Conservation (phyloP, 1,140 invertebrate genomes). For the Scaptomyza graminum region DNA sequence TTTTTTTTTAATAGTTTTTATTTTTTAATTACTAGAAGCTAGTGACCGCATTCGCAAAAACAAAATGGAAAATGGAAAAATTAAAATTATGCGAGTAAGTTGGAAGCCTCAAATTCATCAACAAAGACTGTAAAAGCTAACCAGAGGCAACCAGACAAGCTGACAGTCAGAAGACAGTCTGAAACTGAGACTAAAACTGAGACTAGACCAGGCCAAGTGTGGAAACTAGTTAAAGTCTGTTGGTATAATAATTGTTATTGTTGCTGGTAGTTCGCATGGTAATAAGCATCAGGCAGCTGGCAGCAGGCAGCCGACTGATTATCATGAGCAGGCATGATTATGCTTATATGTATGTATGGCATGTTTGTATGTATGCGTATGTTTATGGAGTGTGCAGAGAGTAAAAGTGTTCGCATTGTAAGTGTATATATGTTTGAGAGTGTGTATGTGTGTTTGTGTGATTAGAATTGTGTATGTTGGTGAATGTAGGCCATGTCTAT, state of each 20-base stretch:
- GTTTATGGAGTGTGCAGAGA: slow-evolving; percentile 56
- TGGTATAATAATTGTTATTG: slow-evolving; percentile 79
- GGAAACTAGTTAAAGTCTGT: slow-evolving; percentile 76
- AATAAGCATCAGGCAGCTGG: slow-evolving; percentile 63
- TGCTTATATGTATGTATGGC: slow-evolving; percentile 52
- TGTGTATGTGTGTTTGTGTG: slow-evolving; percentile 50
- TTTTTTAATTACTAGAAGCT: slow-evolving; percentile 41
- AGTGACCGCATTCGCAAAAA: slow-evolving; percentile 75
- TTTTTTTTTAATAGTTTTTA: slow-evolving; percentile 10
- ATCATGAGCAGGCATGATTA: slow-evolving; percentile 80
- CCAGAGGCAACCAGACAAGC: slow-evolving; percentile 29
- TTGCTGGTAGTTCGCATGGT: slow-evolving; percentile 65
- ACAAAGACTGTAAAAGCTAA: slow-evolving; percentile 23
- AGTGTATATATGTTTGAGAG: slow-evolving; percentile 34
- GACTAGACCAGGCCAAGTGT: slow-evolving; percentile 80
- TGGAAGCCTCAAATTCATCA: slow-evolving; percentile 35
- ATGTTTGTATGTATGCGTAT: slow-evolving; percentile 17
- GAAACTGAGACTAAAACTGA: slow-evolving; percentile 10
- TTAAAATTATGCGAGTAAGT: slow-evolving; percentile 73
- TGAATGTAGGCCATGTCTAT: slow-evolving; percentile 73
- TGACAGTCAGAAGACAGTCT: slow-evolving; percentile 7
- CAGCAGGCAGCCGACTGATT: slow-evolving; percentile 65
- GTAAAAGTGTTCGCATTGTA: slow-evolving; percentile 71
- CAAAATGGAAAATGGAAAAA: slow-evolving; percentile 64
- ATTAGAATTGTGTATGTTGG: slow-evolving; percentile 54